Conservation (phyloP, 2,113 vertebrate genomes). For the Lichenostomus cassidix region DNA sequence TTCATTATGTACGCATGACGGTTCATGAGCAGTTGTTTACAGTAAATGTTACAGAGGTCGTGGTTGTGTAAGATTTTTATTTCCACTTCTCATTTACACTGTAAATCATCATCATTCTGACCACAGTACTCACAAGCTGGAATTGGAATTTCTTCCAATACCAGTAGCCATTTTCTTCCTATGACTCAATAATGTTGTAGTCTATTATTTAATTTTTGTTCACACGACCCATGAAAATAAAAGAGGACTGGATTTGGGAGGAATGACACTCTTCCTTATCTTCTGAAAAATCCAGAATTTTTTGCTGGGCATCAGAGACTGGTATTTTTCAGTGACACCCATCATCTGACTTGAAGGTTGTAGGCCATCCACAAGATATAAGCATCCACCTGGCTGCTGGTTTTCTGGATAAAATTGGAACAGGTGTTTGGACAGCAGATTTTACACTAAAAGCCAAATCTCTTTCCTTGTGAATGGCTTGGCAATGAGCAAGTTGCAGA, state of each 20-base stretch:
- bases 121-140: neutral
- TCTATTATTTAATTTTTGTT: neutral
- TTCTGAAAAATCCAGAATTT: neutral
- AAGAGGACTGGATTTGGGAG: neutral
- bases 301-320: neutral
- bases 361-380: neutral
- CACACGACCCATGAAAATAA: neutral
- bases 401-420: neutral
- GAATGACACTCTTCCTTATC: neutral
- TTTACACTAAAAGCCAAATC: neutral
- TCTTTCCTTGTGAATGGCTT: neutral
- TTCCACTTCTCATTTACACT: neutral
- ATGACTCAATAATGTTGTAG: neutral
- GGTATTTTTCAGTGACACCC: neutral
- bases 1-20: neutral
- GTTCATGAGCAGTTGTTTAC: neutral
- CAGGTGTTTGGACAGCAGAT: neutral
- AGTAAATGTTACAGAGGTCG: neutral
- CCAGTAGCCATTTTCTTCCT: neutral
- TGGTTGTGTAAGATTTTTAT: neutral
- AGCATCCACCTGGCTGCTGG: neutral
- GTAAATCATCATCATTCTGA: neutral
- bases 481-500: neutral
- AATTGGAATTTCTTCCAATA: neutral
- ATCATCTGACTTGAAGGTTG: neutral